Evolutionary conservation across 2,888 invertebrate species (phyloP), one percentile per base, ranked within the genome.

Genomic region (Clanis bilineata): DNA sequence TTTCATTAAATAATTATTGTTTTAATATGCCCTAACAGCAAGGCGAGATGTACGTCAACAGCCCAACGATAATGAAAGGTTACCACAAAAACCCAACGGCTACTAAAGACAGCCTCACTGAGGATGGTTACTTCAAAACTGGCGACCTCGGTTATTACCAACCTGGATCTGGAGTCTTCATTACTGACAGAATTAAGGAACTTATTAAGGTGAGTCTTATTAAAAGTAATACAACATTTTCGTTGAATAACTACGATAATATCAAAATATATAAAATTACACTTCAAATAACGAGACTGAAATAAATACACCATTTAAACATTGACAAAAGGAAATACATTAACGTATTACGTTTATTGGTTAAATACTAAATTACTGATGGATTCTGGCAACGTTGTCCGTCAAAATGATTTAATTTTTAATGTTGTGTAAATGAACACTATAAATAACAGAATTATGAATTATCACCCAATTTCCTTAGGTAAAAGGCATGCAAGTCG

Each of bases 171-270:
- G 91, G 90, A 38, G 86, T 96, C 61, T 96, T 93, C 70, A 94
- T 97, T 54, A 95, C 95, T n/a, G 97, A 96, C 77, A 93, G 97
- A 62, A 90, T 95, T 63, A 97, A 97, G 81, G 97, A 97, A 79
- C 88, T 97, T 45, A 97, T 97, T 68, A 97, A 97, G 89, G 92
- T 90, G 66, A 67, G 38, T 41, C 3, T 32, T 2, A 43, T 47
- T 45, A 5, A 32, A 32, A 32, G 1, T 32, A 7, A 3, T 32
- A 32, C 2, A 32, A 7, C 1, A 32, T 32, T 32, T 32, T 6
- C 9, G 9, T 32, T 9, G 5, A 9, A 6, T 32, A 32, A 32
- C 32, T 5, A 32, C 5, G 9, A 32, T 5, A 32, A 2, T 32
- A 32, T 9, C 9, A 7, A 32, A 32, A n/a, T n/a, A n/a, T n/a